Percentiles rank a stretch among this genome's conserved stretches.
phyloP scores from a whole-genome alignment of 2,113 vertebrate species.

The Capreolus pygargus region DNA sequence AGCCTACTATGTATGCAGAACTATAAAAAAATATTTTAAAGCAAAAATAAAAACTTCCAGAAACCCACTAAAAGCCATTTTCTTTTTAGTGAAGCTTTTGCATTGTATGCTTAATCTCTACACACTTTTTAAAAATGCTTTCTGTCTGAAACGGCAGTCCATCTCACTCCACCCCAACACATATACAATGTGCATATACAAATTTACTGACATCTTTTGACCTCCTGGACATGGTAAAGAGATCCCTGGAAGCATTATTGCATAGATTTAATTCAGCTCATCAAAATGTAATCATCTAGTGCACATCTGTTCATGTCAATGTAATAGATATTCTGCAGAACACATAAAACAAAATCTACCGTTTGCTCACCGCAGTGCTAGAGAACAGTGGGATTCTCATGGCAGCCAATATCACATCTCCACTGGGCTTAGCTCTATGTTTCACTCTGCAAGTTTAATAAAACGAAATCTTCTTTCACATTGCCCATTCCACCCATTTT shows the following conservation, averaged over 20 bases:
- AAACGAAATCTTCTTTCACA: not conserved
- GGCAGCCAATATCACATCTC: not conserved
- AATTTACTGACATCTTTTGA: not conserved
- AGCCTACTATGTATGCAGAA: not conserved
- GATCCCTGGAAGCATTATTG: not conserved
- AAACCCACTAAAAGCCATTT: not conserved
- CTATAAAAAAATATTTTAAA: not conserved
- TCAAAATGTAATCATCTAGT: not conserved
- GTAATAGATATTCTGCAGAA: not conserved
- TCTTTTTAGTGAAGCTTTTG: not conserved
- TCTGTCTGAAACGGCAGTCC: not conserved
- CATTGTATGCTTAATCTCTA: not conserved
- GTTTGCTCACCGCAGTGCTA: not conserved
- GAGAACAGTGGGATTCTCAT: not conserved
- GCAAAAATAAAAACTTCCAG: not conserved
- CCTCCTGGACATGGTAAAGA: not conserved
- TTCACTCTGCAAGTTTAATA: not conserved
- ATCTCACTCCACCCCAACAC: accelerated
- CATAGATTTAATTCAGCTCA: not conserved
- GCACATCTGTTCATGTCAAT: not conserved
- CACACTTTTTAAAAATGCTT: not conserved
- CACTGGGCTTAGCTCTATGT: not conserved
- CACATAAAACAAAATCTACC: not conserved
- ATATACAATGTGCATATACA: not conserved
- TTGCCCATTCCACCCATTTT: not conserved